Percentiles rank a stretch among this genome's conserved stretches.
phyloP scores from a whole-genome alignment of 2,888 invertebrate genomes.

The Ophioninae sp. region DNA sequence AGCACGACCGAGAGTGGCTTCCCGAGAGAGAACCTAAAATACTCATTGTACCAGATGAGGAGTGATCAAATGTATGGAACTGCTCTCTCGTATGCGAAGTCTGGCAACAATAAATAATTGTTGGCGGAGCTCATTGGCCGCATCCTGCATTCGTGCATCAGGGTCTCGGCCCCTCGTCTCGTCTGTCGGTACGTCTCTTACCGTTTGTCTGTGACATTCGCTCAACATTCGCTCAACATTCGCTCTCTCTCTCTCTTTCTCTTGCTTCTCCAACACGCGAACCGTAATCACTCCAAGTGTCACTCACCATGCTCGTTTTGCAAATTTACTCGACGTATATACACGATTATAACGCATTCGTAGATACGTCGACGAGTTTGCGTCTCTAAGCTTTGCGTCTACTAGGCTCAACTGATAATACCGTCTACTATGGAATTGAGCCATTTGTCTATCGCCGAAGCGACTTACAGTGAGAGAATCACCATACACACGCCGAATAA shows the following conservation, averaged over 20 bases:
- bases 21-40: slow-evolving; percentile 34
- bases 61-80: slow-evolving; percentile 35
- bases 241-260: slow-evolving; percentile 52
- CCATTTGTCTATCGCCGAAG: not conserved
- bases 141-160: slow-evolving; percentile 77
- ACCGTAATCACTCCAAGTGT: slow-evolving; percentile 42
- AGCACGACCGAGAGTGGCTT: slow-evolving; percentile 31
- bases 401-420: slow-evolving; percentile 27
- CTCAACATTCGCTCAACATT: slow-evolving; percentile 2
- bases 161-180: slow-evolving; percentile 74
- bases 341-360: not conserved
- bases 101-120: slow-evolving; percentile 80
- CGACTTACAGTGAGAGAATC: not conserved
- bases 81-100: slow-evolving; percentile 63
- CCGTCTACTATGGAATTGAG: slow-evolving; percentile 18
- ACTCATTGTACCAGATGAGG: slow-evolving; percentile 31
- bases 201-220: slow-evolving; percentile 63
- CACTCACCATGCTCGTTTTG: slow-evolving; percentile 40
- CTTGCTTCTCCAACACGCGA: slow-evolving; percentile 56
- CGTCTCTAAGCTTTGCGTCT: slow-evolving; percentile 41
- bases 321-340: slow-evolving; percentile 38
- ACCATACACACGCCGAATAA: not conserved
- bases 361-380: slow-evolving; percentile 31
- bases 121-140: slow-evolving; percentile 78
- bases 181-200: slow-evolving; percentile 73